phyloP scores from a whole-genome alignment of 2,797 vertebrate genomes.

The Aldrovandia affinis region DNA sequence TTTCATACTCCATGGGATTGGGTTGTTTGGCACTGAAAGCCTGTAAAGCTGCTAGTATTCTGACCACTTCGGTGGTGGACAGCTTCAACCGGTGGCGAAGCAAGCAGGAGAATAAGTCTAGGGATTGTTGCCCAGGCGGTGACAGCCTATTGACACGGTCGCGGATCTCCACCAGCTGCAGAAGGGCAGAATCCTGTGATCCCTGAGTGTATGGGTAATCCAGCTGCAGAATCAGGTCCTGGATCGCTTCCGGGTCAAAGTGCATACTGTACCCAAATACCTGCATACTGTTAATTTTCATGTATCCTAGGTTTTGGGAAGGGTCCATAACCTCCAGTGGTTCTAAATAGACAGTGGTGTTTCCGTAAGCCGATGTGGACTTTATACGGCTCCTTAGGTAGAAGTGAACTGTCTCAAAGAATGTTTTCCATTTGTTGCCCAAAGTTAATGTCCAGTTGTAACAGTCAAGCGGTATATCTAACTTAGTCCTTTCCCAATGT shows the following conservation, averaged over 20 bases:
- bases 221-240: conserved; percentile 95
- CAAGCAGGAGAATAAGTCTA: conserved; percentile 96
- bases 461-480: conserved; percentile 93
- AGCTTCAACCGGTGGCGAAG: conserved; percentile 95
- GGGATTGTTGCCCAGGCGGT: conserved; percentile 86
- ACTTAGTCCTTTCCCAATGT: conserved; percentile 95
- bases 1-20: conserved; percentile 94
- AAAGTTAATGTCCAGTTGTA: conserved; percentile 96
- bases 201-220: conserved; percentile 98
- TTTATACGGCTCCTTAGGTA: conserved; percentile 91
- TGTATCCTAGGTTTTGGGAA: conserved; percentile 89
- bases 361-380: conserved; percentile 79
- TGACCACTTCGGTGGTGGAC: conserved; percentile 90
- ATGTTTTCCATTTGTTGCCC: conserved; percentile 98
- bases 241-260: conserved; percentile 95
- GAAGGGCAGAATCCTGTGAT: conserved; percentile 93
- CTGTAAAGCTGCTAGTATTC: conserved; percentile 93
- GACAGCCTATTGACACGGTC: conserved; percentile 97
- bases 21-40: conserved; percentile 94
- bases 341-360: conserved; percentile 87
- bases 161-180: conserved; percentile 93
- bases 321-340: conserved; percentile 92
- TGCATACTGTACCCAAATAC: conserved; percentile 98
- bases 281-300: conserved; percentile 98
- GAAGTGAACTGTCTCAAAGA: conserved; percentile 98